phyloP scores from a whole-genome alignment of 2,113 vertebrate species.

The Poeciliopsis occidentalis region DNA sequence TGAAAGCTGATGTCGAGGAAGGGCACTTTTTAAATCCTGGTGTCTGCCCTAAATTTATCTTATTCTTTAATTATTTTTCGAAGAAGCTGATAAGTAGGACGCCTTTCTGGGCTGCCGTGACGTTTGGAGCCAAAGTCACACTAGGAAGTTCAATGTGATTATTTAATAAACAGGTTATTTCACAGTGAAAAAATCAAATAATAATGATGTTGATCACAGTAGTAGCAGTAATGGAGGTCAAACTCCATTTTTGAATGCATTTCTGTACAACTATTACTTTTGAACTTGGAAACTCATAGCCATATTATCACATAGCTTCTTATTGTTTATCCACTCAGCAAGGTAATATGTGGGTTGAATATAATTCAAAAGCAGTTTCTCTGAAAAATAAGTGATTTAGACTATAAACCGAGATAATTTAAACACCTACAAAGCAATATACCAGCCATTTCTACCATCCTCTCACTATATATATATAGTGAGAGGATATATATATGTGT shows the following conservation, averaged over 20 bases:
- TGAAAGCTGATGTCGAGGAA: constrained; percentile 13
- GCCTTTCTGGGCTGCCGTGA: constrained; percentile 42
- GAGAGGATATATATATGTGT: no score
- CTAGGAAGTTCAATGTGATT: constrained; percentile 14
- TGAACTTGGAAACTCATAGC: background rate
- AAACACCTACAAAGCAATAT: background rate
- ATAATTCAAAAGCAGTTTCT: background rate
- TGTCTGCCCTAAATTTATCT: constrained; percentile 18
- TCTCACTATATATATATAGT: background rate
- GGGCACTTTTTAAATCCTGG: constrained; percentile 22
- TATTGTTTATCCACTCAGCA: background rate
- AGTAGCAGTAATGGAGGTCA: background rate
- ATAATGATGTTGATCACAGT: background rate
- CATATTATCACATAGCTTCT: background rate
- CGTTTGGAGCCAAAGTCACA: constrained; percentile 31
- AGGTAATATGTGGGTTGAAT: background rate
- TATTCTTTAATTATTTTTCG: background rate
- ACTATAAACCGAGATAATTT: constrained; percentile 3
- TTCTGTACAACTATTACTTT: background rate
- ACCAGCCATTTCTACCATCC: background rate
- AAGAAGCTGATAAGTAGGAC: constrained; percentile 42
- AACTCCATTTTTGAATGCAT: background rate
- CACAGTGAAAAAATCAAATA: background rate
- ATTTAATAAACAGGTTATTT: constrained; percentile 19
- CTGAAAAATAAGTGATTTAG: background rate